Percentiles rank a stretch among this genome's conserved stretches.
Conservation (phyloP, 2,888 invertebrate genomes). For the Alloplasta piceator region DNA sequence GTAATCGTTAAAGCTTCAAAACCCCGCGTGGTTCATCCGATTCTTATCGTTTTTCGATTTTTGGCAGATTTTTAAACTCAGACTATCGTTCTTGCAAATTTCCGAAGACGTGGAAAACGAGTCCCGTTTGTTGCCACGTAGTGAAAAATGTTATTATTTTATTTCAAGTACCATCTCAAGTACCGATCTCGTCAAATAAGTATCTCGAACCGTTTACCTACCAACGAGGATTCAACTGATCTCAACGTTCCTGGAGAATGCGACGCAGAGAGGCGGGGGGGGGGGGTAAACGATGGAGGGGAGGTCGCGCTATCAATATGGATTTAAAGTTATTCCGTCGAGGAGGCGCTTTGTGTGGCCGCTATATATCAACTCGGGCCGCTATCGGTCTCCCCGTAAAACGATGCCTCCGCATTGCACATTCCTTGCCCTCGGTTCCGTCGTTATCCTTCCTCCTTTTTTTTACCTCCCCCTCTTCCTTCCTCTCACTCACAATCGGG, state of each 20-base stretch:
- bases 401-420: slow-evolving; percentile 57
- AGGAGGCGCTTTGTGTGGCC: slow-evolving; percentile 79
- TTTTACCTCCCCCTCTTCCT: slow-evolving; percentile 11
- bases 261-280: background rate
- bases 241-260: slow-evolving; percentile 12
- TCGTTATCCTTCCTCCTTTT: slow-evolving; percentile 17
- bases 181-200: background rate
- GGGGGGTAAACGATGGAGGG: slow-evolving; percentile 32
- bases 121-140: background rate
- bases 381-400: slow-evolving; percentile 50
- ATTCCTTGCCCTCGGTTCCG: slow-evolving; percentile 59
- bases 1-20: no score
- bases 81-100: no score
- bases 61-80: no score
- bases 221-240: slow-evolving; percentile 29
- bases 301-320: slow-evolving; percentile 77
- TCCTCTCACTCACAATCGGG: background rate
- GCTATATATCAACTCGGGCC: slow-evolving; percentile 77
- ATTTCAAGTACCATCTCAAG: background rate
- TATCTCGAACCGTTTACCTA: slow-evolving; percentile 30
- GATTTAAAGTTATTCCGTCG: slow-evolving; percentile 78
- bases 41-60: no score
- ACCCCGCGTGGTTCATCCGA: no score
- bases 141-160: slow-evolving; percentile 1
- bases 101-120: no score